phyloP scores from a whole-genome alignment of 1,140 invertebrate species.

The Vanessa atalanta region DNA sequence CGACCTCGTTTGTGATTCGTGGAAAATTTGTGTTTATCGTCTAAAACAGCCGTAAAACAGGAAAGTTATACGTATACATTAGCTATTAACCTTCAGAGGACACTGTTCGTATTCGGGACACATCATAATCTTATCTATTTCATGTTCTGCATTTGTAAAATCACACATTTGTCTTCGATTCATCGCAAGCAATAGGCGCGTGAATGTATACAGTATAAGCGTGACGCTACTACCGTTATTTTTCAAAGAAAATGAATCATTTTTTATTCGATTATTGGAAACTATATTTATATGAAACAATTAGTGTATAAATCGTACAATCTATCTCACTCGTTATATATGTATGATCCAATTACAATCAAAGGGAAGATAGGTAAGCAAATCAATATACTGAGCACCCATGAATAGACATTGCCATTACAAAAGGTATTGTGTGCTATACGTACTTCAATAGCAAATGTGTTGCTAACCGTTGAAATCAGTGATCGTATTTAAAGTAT shows the following conservation, averaged over 20 bases:
- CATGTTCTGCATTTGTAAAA: neutral
- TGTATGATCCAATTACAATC: no score
- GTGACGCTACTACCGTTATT: neutral
- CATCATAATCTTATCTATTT: constrained; percentile 7
- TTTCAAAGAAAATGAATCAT: neutral
- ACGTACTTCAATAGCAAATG: neutral
- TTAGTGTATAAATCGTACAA: no score
- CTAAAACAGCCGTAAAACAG: neutral
- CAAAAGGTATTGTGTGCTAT: neutral
- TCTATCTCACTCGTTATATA: no score
- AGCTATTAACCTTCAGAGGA: constrained; percentile 6
- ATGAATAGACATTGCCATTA: neutral
- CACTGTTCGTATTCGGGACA: constrained; percentile 4
- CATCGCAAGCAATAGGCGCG: neutral
- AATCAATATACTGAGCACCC: no score
- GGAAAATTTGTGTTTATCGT: neutral
- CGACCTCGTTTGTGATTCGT: neutral
- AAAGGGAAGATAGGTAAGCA: no score
- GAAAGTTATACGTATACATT: constrained; percentile 1
- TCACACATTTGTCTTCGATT: neutral
- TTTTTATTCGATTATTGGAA: no score
- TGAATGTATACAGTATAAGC: neutral
- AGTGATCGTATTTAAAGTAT: no score
- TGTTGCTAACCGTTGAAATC: neutral
- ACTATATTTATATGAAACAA: no score